Evolutionary conservation across 2,797 vertebrate species (phyloP).

Genomic region (Micrastur ruficollis): DNA sequence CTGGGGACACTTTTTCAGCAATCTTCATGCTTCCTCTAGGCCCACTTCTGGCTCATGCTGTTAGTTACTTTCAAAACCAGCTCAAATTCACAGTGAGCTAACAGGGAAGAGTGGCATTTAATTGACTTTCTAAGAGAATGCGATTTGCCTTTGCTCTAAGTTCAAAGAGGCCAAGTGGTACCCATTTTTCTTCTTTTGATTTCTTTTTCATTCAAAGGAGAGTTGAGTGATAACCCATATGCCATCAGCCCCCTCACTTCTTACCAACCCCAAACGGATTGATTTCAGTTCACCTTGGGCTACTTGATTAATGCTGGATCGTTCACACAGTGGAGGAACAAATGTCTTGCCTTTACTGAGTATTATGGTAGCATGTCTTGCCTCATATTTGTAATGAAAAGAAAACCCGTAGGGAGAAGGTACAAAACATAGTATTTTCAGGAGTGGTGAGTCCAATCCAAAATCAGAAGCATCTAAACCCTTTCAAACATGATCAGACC

Average conservation of each 20-base stretch:
- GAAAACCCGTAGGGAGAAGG: neutral
- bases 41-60: neutral
- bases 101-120: neutral
- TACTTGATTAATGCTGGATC: neutral
- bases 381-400: neutral
- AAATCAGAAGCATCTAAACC: constrained; percentile 9
- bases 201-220: neutral
- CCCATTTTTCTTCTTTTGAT: neutral
- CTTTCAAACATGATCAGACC: neutral
- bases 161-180: neutral
- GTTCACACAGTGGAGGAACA: neutral
- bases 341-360: neutral
- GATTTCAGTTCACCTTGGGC: neutral
- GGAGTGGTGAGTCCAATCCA: neutral
- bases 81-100: neutral
- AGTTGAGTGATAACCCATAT: neutral
- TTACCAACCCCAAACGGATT: neutral
- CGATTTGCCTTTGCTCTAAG: neutral
- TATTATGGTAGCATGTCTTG: neutral
- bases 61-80: neutral
- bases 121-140: neutral
- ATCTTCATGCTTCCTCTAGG: neutral
- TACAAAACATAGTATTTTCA: neutral
- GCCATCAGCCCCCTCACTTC: neutral
- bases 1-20: neutral